Evolutionary conservation across 1,140 invertebrate species (phyloP).

Genomic region (fruit fly (Drosophila melanogaster)): Release_6_plus_ISO1_MT NT_033779.5:8223501-8224000

Average conservation of each 20-base stretch:
- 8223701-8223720: slow-evolving; percentile 21
- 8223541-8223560: slow-evolving; percentile 54
- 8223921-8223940: slow-evolving; percentile 93
- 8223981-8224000: slow-evolving; percentile 87
- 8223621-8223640: slow-evolving; percentile 8
- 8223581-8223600: slow-evolving; percentile 13
- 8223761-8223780: neutral
- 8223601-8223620: slow-evolving; percentile 30
- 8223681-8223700: slow-evolving; percentile 19
- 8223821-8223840: slow-evolving; percentile 80
- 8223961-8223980: slow-evolving; percentile 96
- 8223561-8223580: slow-evolving; percentile 44
- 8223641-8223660: neutral
- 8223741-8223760: neutral
- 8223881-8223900: slow-evolving; percentile 89
- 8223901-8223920: slow-evolving; percentile 91
- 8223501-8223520: slow-evolving; percentile 38
- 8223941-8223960: slow-evolving; percentile 95
- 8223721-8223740: slow-evolving; percentile 39
- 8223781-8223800: slow-evolving; percentile 1
- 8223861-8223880: slow-evolving; percentile 88
- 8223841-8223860: slow-evolving; percentile 77
- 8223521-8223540: slow-evolving; percentile 52
- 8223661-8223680: slow-evolving; percentile 14
- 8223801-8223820: slow-evolving; percentile 6